Evolutionary conservation across 2,113 vertebrate genomes (phyloP), one percentile per base, ranked within the genome.

Genomic region (Lampris megalopsis): DNA sequence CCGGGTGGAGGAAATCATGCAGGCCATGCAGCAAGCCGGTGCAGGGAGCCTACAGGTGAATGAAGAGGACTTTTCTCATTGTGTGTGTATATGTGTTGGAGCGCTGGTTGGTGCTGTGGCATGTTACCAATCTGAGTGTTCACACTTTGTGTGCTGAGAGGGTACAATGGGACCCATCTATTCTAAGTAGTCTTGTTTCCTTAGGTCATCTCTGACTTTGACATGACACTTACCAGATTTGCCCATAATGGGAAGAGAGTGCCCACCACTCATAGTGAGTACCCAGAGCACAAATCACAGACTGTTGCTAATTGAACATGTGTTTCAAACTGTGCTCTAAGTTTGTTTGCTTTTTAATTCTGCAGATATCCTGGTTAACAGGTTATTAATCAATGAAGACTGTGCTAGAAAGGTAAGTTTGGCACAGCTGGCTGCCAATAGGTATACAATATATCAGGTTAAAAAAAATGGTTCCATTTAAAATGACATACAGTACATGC

Each of bases 201-300:
- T 36, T 87, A 98, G 97, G 93, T 97, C 0, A 95, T 97, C 84
- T 96, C 97, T 24, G 96, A 98, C 90, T 98, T 97, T 24, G 96
- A 98, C 86, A 96, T 96, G 97, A 98, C 96, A 0, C 92, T 97
- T 65, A 97, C 94, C 86, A 93, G 93, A 72, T 97, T 97, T 38
- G 91, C 93, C 1, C 91, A 90, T 86, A 94, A 95, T 0, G 96
- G 96, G 74, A 82, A 82, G 9, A 90, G 94, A 78, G 95, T 96
- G 10, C 95, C 96, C 68, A 96, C 96, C 0, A 96, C 96, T 0
- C 86, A 98, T 92, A 97, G 96, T 97, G 92, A 97, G 97, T 93
- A 50, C 72, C 56, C 71, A 47, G 62, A n/a, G 49, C 36, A 52
- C 49, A 71, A 53, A 6, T 41, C 0, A 0, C 7, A 5, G 43